Evolutionary conservation across 2,797 vertebrate genomes (phyloP), one percentile per base, ranked within the genome.

Genomic region (Pogoniulus pusillus): DNA sequence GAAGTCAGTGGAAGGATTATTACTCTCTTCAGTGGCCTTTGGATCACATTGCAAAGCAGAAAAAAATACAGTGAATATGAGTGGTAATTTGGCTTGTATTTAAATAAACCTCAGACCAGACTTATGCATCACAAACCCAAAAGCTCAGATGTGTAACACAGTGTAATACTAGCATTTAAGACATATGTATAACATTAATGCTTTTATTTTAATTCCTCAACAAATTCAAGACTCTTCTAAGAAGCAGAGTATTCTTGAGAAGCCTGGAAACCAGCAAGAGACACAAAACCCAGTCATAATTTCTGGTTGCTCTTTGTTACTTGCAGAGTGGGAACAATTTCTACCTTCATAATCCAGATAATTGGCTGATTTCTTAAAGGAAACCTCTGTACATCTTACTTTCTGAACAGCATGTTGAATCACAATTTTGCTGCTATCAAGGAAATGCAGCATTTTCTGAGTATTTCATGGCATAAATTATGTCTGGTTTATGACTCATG

Each of bases 401-500:
- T 96, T 95, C 87, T 78, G 93, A 95, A 85, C 69, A 95, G 78
- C 74, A 94, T 17, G 70, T 41, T 92, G 73, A 88, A 97, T 87
- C 59, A 62, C 57, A 87, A 53, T 96, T 94, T 94, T 70, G 70
- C 74, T 19, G 30, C 95, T 84, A 92, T 95, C 87, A 96, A 92
- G 88, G 77, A 96, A 96, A 96, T 78, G 75, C 45, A 93, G 65
- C 27, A 91, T 90, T 95, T 95, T 87, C 66, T 73, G 89, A 95
- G 66, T 82, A 94, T 95, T 96, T 85, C 82, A 87, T 89, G 58
- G 68, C 81, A 95, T 92, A 96, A 96, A 96, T 96, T 95, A 87
- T 1, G 23, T 92, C 92, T 96, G 71, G 72, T 93, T 96, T 94
- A 82, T 94, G 96, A 94, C 70, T 97, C 87, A 94, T 59, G 85